phyloP scores from a whole-genome alignment of 2,113 vertebrate species.

The Ahaetulla prasina region DNA sequence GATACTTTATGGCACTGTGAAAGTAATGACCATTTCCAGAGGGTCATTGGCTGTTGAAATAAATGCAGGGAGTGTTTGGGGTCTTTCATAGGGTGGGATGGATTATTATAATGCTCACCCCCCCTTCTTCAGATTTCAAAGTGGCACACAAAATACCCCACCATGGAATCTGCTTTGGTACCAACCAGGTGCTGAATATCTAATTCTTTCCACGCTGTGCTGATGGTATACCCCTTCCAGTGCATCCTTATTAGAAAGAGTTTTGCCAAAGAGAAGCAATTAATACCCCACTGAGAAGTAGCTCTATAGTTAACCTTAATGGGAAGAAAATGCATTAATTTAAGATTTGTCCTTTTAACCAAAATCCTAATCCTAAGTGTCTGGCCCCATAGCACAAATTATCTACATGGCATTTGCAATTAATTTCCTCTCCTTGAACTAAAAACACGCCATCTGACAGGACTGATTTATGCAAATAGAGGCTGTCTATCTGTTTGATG shows the following conservation, averaged over 20 bases:
- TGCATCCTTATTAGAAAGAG: conserved; percentile 33
- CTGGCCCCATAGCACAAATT: conserved; percentile 57
- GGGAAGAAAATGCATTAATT: conserved; percentile 45
- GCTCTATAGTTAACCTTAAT: conserved; percentile 35
- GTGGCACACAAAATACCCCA: neutral
- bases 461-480: conserved; percentile 63
- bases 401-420: conserved; percentile 53
- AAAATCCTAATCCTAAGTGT: conserved; percentile 39
- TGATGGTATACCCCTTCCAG: conserved; percentile 10
- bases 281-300: conserved; percentile 44
- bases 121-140: neutral
- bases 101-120: neutral
- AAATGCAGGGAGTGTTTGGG: conserved; percentile 6
- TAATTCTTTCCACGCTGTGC: conserved; percentile 26
- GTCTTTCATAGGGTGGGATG: neutral
- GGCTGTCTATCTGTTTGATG: conserved; percentile 66
- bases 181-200: neutral
- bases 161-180: neutral
- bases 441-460: conserved; percentile 64
- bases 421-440: conserved; percentile 63
- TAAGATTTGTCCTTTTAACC: conserved; percentile 43
- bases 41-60: neutral
- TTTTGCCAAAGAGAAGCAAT: conserved; percentile 46
- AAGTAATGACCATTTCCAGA: neutral
- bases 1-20: neutral